Evolutionary conservation across 2,888 invertebrate genomes (phyloP).

Genomic region (Nephrotoma appendiculata): DNA sequence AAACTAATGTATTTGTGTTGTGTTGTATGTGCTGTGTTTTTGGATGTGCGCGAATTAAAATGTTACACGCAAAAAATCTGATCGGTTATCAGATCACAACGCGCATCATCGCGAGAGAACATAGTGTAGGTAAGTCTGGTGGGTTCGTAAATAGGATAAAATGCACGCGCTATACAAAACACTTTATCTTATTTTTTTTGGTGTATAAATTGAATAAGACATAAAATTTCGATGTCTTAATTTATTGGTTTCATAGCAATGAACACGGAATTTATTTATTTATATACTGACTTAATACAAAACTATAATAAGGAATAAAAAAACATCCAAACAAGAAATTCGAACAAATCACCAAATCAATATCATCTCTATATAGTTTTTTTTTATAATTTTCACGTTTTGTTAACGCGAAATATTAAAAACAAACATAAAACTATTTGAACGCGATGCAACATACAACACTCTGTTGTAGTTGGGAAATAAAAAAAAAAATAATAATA

Average conservation of each 20-base stretch:
- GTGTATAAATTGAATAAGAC: neutral
- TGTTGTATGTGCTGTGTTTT: neutral
- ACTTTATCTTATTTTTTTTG: neutral
- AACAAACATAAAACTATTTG: neutral
- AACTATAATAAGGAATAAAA: neutral
- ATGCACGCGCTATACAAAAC: neutral
- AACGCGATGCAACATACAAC: neutral
- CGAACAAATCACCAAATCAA: slow-evolving; percentile 3
- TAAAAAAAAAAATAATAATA: neutral
- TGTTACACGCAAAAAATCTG: neutral
- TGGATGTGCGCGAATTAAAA: neutral
- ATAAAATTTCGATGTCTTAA: neutral
- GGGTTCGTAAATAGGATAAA: neutral
- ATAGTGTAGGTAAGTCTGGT: neutral
- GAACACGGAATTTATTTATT: neutral
- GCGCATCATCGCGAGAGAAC: neutral
- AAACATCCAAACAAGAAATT: neutral
- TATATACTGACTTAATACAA: neutral
- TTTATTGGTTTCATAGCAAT: neutral
- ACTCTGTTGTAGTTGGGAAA: neutral
- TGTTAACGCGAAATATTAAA: neutral
- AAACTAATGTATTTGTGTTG: neutral
- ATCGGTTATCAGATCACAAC: neutral
- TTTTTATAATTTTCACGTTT: neutral
- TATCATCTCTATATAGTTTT: neutral